Conservation (phyloP, 2,797 vertebrate species). For the Characodon lateralis region DNA sequence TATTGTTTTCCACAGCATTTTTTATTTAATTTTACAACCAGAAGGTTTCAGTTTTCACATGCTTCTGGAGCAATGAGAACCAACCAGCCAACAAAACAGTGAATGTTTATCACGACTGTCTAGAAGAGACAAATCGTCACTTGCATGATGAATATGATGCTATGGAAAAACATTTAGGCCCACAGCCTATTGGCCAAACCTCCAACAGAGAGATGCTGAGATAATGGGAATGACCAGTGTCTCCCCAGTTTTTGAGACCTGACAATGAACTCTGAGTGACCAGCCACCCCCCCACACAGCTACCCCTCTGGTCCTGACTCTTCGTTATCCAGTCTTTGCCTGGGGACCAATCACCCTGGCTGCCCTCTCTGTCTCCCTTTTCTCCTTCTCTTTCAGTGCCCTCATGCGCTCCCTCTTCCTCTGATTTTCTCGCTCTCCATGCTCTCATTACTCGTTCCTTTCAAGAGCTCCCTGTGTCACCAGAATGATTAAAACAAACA, state of each 20-base stretch:
- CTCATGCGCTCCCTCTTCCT: slow-evolving; percentile 39
- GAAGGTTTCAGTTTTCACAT: slow-evolving; percentile 44
- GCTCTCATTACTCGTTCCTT: slow-evolving; percentile 76
- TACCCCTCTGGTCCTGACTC: slow-evolving; percentile 68
- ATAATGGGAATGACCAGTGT: slow-evolving; percentile 56
- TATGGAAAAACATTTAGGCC: slow-evolving; percentile 31
- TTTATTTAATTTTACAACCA: not conserved
- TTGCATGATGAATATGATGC: slow-evolving; percentile 24
- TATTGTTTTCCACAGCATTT: not conserved
- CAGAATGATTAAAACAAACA: slow-evolving; percentile 94
- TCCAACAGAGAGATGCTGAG: slow-evolving; percentile 24
- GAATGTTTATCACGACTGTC: slow-evolving; percentile 27
- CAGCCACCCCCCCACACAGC: slow-evolving; percentile 74
- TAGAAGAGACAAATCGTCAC: slow-evolving; percentile 16
- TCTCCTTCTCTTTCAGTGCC: slow-evolving; percentile 46
- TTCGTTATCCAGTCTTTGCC: slow-evolving; percentile 71
- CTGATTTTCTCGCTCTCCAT: slow-evolving; percentile 62
- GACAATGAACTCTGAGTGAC: slow-evolving; percentile 78
- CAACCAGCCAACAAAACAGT: slow-evolving; percentile 34
- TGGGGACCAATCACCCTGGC: slow-evolving; percentile 77
- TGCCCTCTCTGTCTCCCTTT: slow-evolving; percentile 63
- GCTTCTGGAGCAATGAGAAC: slow-evolving; percentile 19
- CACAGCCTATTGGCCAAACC: slow-evolving; percentile 25
- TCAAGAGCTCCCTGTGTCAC: slow-evolving; percentile 89
- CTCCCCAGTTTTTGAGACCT: slow-evolving; percentile 61